Evolutionary conservation across 2,888 invertebrate genomes (phyloP), one percentile per base, ranked within the genome.

Genomic region (Lepetodrilus schrolli): DNA sequence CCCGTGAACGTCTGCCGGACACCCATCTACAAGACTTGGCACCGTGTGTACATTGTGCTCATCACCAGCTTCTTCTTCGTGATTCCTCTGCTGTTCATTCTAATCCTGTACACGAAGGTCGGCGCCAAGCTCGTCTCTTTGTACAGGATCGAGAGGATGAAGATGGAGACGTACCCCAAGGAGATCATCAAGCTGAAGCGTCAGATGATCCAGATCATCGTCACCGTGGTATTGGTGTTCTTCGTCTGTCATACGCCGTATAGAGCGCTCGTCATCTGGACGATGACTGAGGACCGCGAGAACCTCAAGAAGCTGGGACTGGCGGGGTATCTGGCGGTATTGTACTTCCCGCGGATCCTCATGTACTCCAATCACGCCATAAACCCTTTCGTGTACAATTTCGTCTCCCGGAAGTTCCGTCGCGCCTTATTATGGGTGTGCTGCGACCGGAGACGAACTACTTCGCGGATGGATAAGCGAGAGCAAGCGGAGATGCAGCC

Each of bases 41-140:
- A 70, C 65, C 65, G 94, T 21, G 91, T 94, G 66, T 97, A 95
- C 92, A 95, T 96, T 92, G 93, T 96, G 82, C 93, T 94, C 30
- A 95, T 94, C 86, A 95, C 96, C 84, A 93, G 94, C 0, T 84
- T 96, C 73, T 96, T 97, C 92, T 97, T 96, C 92, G 93, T 95
- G 84, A 90, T 96, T 50, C 97, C 97, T 0, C 92, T 96, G 51
- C 93, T 94, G 78, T 94, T 96, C 68, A 93, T 97, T 37, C 92
- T 96, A 30, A 93, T 95, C 34, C 92, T 97, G n/a, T 97, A 97
- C 91, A 94, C 95, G 23, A 74, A 74, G 50, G 80, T 83, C 1
- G 75, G 75, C 48, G 49, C 73, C 66, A 74, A 73, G n/a, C 74
- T 80, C 20, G 70, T 80, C 70, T 43, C 51, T 3, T 58, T 78